Evolutionary conservation across 2,888 invertebrate species (phyloP), one percentile per base, ranked within the genome.

Genomic region (Oegoconia quadripuncta): DNA sequence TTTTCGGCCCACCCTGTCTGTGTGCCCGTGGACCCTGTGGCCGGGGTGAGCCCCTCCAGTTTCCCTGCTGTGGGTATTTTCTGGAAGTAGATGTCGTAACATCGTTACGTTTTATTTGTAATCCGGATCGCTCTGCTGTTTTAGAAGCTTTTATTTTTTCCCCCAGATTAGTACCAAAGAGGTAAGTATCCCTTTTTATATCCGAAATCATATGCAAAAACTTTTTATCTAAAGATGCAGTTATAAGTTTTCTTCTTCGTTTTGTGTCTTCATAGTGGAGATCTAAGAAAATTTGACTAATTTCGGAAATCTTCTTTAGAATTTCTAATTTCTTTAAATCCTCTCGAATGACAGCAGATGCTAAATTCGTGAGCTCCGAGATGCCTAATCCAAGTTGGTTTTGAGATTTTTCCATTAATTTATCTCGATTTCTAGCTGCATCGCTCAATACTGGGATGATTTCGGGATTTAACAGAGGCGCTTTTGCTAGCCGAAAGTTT

Each of bases 41-140:
- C 15, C 38, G 30, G 32, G 50, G 45, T 37, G 45, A 43, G 45
- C 39, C 42, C 17, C 34, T 40, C 38, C 32, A 41, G 42, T 48
- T 48, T 48, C 43, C 41, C 40, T 38, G 42, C 1, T 23, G 40
- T 17, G 34, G 7, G 16, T 23, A 20, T 18, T 33, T 39, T 9
- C 23, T 22, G 2, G 18, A 34, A 2, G 34, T 9, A 1, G 37
- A 15, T 2, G 41, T n/a, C 1, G 13, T 9, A 7, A n/a, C 9
- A 8, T 18, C 33, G 3, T 23, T 30, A 5, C 35, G 27, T n/a
- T 47, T 47, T 2, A 47, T 40, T 7, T 42, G 44, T 3, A 47
- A 15, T 0, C 47, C 40, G 6, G 42, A 44, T 22, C 30, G 30
- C 11, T 47, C 47, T 1, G 42, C 44, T 5, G 44, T 31, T 14